phyloP scores from a whole-genome alignment of 2,888 invertebrate species.

The Phragmatobia fuliginosa region DNA sequence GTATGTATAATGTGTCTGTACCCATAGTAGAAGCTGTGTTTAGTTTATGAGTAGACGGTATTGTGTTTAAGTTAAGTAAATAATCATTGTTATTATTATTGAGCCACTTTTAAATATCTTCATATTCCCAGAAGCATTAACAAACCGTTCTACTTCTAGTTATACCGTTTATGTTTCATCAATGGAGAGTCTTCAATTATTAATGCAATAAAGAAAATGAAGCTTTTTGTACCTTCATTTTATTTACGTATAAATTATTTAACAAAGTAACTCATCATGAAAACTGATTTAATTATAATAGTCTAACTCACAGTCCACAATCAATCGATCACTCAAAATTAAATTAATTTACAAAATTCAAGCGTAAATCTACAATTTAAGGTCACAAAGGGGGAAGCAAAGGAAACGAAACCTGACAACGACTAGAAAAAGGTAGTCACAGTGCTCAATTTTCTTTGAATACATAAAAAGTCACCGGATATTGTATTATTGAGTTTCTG shows the following conservation, averaged over 20 bases:
- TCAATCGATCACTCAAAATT: neutral
- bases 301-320: neutral
- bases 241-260: neutral
- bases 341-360: neutral
- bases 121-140: neutral
- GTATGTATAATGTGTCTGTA: no score
- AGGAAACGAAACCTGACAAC: slow-evolving; percentile 16
- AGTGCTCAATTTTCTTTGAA: slow-evolving; percentile 36
- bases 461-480: slow-evolving; percentile 31
- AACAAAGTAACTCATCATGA: neutral
- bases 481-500: slow-evolving; percentile 46
- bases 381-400: slow-evolving; percentile 17
- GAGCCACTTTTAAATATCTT: neutral
- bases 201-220: neutral
- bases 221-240: neutral
- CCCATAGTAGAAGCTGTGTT: no score
- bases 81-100: no score
- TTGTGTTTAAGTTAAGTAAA: no score
- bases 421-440: slow-evolving; percentile 21
- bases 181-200: neutral
- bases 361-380: slow-evolving; percentile 4
- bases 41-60: no score
- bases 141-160: neutral
- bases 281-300: neutral
- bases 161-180: neutral